Percentiles rank a stretch among this genome's conserved stretches.
These are phyloP conservation scores for Planiliza haematocheilus DNA, from an alignment of 2,113 vertebrate genomes.

Conservation along the genomic window DNA sequence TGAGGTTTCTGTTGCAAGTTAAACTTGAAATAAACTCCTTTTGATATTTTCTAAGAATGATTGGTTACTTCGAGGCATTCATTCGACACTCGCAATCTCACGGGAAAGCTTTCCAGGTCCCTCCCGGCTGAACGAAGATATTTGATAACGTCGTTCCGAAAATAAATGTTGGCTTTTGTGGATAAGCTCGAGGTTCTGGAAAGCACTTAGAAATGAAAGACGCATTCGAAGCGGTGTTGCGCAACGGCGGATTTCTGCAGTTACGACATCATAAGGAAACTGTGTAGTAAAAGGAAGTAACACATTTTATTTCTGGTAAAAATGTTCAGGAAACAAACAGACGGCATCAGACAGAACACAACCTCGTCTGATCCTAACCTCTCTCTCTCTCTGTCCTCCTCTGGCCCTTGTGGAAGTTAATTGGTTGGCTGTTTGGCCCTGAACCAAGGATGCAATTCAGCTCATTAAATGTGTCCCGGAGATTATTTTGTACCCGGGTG, in stretches of 20 bases:
- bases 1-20: too few relatives aligned
- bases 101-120: not conserved
- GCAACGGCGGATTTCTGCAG: too few relatives aligned
- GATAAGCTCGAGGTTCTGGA: too few relatives aligned
- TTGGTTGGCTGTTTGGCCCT: constrained; percentile 31
- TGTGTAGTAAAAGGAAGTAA: too few relatives aligned
- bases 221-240: too few relatives aligned
- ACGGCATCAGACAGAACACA: not conserved
- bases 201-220: too few relatives aligned
- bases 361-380: constrained; percentile 3
- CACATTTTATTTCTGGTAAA: too few relatives aligned
- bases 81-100: too few relatives aligned
- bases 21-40: not conserved
- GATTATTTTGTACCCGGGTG: constrained; percentile 29
- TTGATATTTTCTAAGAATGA: not conserved
- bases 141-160: not conserved
- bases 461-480: constrained; percentile 39
- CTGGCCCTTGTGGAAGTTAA: constrained; percentile 17
- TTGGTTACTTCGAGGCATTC: not conserved
- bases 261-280: too few relatives aligned
- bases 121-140: not conserved
- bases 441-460: constrained; percentile 32
- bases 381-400: not conserved
- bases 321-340: not conserved
- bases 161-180: too few relatives aligned